Evolutionary conservation across 2,113 vertebrate species (phyloP).

Genomic region (Charina bottae): DNA sequence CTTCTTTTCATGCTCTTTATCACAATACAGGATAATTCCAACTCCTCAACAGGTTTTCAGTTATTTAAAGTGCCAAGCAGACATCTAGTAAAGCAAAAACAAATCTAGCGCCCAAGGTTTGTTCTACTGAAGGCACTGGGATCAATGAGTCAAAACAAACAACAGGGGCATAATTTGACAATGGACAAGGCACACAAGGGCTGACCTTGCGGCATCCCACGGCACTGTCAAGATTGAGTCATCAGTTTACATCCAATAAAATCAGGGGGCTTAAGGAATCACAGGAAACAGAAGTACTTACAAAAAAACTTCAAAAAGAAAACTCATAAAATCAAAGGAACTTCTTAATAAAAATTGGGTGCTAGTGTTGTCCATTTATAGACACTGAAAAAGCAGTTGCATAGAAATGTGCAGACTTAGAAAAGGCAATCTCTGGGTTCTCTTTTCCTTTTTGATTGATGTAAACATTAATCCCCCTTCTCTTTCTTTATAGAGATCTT

Average conservation of each 20-base stretch:
- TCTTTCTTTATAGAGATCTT: neutral
- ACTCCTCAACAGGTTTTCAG: conserved; percentile 47
- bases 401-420: conserved; percentile 1
- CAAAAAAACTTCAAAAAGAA: conserved; percentile 47
- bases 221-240: conserved; percentile 38
- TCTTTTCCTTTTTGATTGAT: neutral
- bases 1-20: neutral
- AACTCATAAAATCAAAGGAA: conserved; percentile 42
- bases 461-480: neutral
- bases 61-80: conserved; percentile 49
- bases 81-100: conserved; percentile 16
- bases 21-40: conserved; percentile 17
- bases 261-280: conserved; percentile 47
- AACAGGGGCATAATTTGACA: conserved; percentile 17
- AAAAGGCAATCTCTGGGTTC: neutral
- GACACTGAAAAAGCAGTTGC: neutral
- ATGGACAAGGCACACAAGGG: neutral
- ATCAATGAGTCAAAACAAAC: conserved; percentile 55
- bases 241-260: conserved; percentile 49
- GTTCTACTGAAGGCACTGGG: conserved; percentile 31
- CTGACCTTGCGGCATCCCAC: conserved; percentile 44
- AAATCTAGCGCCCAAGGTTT: conserved; percentile 31
- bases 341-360: conserved; percentile 24
- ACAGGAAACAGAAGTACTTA: neutral
- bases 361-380: conserved; percentile 17